These are phyloP conservation scores for Cyclura pinguis DNA, from an alignment of 2,797 vertebrate species.

Conservation along the genomic window DNA sequence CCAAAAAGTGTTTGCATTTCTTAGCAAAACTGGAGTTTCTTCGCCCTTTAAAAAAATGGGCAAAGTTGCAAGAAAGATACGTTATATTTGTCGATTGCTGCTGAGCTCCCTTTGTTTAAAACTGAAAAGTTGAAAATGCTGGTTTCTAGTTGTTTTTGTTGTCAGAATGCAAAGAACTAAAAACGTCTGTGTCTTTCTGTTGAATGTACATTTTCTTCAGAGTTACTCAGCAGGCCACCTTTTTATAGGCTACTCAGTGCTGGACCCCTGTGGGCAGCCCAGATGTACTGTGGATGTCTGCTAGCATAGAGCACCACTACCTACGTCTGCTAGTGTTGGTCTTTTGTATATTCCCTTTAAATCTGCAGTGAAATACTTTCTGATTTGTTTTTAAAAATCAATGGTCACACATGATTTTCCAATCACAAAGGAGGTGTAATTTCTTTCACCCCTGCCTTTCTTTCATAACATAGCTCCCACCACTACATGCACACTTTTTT, in stretches of 20 bases:
- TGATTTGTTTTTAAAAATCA: conserved; percentile 28
- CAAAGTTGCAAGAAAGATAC: conserved; percentile 42
- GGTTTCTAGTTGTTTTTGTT: conserved; percentile 36
- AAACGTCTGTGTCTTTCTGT: conserved; percentile 5
- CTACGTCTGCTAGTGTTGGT: conserved; percentile 30
- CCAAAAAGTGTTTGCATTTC: conserved; percentile 83
- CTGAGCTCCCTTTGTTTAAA: conserved; percentile 46
- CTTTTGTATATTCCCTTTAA: conserved; percentile 35
- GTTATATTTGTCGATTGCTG: conserved; percentile 41
- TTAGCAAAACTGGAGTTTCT: conserved; percentile 70
- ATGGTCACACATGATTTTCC: background rate
- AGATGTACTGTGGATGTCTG: conserved; percentile 34
- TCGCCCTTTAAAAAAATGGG: conserved; percentile 55
- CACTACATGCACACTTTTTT: background rate
- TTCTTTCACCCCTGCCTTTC: background rate
- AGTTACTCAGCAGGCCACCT: conserved; percentile 5
- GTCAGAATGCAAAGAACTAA: conserved; percentile 12
- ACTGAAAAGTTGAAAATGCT: conserved; percentile 35
- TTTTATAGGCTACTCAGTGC: conserved; percentile 44
- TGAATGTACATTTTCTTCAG: conserved; percentile 27
- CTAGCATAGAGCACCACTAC: conserved; percentile 15
- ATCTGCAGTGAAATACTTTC: background rate
- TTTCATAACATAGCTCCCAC: no score
- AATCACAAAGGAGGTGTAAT: background rate
- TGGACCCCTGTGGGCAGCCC: conserved; percentile 27